phyloP scores from a whole-genome alignment of 2,888 invertebrate species.

The Argyresthia goedartella region DNA sequence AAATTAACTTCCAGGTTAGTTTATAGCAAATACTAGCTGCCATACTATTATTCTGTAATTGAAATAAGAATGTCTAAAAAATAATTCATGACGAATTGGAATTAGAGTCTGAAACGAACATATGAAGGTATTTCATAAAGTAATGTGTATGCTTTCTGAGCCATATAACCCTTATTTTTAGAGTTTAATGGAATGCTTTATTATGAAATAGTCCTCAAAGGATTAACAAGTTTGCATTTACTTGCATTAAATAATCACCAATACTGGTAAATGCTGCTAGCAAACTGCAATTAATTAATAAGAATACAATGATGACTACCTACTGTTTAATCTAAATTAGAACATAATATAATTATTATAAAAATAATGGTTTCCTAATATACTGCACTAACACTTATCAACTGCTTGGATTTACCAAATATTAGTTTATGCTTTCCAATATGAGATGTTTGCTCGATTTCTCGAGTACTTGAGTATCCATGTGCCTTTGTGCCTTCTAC shows the following conservation, averaged over 20 bases:
- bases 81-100: background rate
- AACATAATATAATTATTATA: background rate
- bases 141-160: background rate
- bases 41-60: background rate
- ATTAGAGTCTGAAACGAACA: background rate
- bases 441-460: too few relatives aligned
- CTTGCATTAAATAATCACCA: too few relatives aligned
- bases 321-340: background rate
- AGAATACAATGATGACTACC: background rate
- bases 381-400: slow-evolving; percentile 2
- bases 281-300: too few relatives aligned
- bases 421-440: background rate
- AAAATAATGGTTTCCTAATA: background rate
- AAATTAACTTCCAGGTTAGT: background rate
- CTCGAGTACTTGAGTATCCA: background rate
- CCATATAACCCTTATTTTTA: background rate
- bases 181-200: too few relatives aligned
- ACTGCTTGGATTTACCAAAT: slow-evolving; percentile 2
- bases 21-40: slow-evolving; percentile 2
- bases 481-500: too few relatives aligned
- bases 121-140: background rate
- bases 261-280: too few relatives aligned
- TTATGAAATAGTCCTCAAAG: too few relatives aligned
- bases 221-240: too few relatives aligned
- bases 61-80: too few relatives aligned